These are phyloP conservation scores for Xanthia togata DNA, from an alignment of 2,888 invertebrate genomes.

Conservation along the genomic window DNA sequence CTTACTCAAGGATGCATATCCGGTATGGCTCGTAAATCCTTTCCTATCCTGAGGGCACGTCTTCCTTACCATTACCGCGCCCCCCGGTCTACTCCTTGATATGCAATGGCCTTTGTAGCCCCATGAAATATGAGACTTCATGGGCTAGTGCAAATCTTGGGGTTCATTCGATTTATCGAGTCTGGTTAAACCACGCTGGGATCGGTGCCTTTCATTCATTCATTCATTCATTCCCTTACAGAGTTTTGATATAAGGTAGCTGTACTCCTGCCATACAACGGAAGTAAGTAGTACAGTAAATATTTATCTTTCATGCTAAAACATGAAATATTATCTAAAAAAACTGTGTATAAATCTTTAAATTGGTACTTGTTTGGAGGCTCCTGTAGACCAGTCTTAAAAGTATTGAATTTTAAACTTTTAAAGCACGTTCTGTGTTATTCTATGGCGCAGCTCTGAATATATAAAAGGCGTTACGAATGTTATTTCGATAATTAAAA, in stretches of 20 bases:
- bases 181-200: too few species aligned
- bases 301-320: neutral
- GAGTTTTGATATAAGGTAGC: neutral
- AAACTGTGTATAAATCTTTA: neutral
- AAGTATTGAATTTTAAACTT: constrained; percentile 35
- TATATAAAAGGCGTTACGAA: neutral
- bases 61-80: too few species aligned
- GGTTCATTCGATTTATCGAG: too few species aligned
- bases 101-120: too few species aligned
- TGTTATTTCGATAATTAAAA: neutral
- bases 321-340: neutral
- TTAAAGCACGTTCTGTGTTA: constrained; percentile 14
- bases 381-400: neutral
- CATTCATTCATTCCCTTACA: too few species aligned
- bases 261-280: neutral
- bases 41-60: too few species aligned
- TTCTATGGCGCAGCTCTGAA: neutral
- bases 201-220: too few species aligned
- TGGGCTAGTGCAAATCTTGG: too few species aligned
- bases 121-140: too few species aligned
- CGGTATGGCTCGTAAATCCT: too few species aligned
- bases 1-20: too few species aligned
- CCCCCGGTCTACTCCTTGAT: too few species aligned
- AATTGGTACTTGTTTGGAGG: neutral
- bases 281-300: neutral